Base-by-base conservation (phyloP, 1,140 invertebrate genomes). In the Drosophila pachea region DNA sequence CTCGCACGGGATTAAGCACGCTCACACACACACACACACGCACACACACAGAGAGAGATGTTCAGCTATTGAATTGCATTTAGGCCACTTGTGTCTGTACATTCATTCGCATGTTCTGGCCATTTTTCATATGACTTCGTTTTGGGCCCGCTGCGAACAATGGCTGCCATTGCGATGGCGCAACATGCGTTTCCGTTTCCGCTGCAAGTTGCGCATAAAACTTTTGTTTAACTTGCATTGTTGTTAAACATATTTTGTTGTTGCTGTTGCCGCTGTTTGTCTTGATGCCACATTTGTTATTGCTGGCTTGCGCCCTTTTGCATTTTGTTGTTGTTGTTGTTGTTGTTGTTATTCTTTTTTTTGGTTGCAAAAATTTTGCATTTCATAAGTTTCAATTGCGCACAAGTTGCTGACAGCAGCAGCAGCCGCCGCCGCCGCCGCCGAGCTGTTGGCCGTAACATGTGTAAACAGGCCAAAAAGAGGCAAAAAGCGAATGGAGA, bases 331-430 rank as follows among this genome's bases (percentile, higher is more conserved):
- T 29, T 60, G 6, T 22, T 40, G 14, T 48, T 35, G 53, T n/a
- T 63, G 4, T 42, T 31, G 31, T 22, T 40, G 11, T 53, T 53
- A 6, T 35, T 32, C 7, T 33, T 43, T 36, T 66, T 67, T 67
- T 71, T 60, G 63, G 56, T 22, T 59, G 62, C 29, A 77, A 64
- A 64, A 75, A 78, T 82, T 83, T 71, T 61, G 68, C 75, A 70
- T 83, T 83, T 83, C 70, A 69, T 84, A 83, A 78, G 79, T 84
- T 83, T 83, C 75, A 84, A 83, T 83, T 84, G 78, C 73, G 64
- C 79, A 70, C 79, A 78, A 83, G 78, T 78, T 83, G 72, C 75
- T 76, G 78, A 83, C 78, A 83, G 75, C 79, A 58, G 64, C 77
- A 68, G 54, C 11, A 12, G 43, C 42, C 14, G 35, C 33, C 16